A percentile compares a stretch with the other conserved stretches of the same genome.
Evolutionary conservation across 2,797 vertebrate genomes (phyloP).

Genomic region (Parotocinclus haroldoi): DNA sequence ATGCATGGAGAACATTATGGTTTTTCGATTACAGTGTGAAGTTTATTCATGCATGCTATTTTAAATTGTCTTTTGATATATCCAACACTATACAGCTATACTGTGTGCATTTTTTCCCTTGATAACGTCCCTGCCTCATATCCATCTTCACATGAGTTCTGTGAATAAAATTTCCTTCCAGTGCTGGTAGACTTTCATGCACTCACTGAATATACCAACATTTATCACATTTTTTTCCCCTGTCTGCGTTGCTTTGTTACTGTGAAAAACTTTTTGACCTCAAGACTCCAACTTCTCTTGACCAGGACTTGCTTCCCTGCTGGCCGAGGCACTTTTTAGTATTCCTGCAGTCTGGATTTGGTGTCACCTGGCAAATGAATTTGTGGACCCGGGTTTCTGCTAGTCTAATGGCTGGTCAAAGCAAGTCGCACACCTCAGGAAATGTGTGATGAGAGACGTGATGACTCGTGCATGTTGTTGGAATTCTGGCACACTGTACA

Average conservation of each 20-base stretch:
- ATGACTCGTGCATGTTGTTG: not conserved
- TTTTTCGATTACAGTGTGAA: too few relatives aligned
- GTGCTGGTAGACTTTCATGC: not conserved
- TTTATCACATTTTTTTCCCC: not conserved
- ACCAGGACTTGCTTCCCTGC: not conserved
- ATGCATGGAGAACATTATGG: too few relatives aligned
- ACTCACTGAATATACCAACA: not conserved
- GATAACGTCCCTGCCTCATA: conserved; percentile 3
- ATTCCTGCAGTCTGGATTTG: conserved; percentile 32
- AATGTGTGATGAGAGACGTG: conserved; percentile 34
- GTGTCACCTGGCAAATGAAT: conserved; percentile 52
- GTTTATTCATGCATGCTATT: too few relatives aligned
- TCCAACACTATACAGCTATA: not conserved
- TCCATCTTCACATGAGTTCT: conserved; percentile 16
- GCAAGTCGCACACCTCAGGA: conserved; percentile 28
- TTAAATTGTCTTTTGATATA: too few relatives aligned
- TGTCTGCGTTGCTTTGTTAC: not conserved
- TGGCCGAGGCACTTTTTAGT: conserved; percentile 32
- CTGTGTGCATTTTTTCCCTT: not conserved
- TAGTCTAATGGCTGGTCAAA: conserved; percentile 34
- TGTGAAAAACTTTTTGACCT: conserved; percentile 5
- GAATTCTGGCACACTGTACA: not conserved
- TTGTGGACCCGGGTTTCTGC: conserved; percentile 26
- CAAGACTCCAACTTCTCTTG: conserved; percentile 30
- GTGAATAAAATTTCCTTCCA: conserved; percentile 22